Conservation (phyloP, 53 echinoderm and acorn worm species). For the Echinarachnius parma region DNA sequence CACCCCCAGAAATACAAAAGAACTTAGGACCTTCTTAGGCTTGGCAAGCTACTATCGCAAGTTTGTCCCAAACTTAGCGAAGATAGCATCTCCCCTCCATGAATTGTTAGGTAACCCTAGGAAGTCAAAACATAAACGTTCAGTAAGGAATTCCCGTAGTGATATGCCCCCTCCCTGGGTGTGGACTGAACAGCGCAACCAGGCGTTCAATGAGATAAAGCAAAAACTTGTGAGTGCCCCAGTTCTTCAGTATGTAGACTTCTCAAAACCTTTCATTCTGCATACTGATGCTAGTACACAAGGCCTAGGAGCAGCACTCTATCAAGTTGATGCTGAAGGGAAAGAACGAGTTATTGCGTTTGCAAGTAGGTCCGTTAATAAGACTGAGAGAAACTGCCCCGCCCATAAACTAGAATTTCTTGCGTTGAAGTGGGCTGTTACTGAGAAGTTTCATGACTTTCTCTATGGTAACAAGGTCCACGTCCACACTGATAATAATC, state of each 20-base stretch:
- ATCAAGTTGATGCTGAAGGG: constrained; percentile 27
- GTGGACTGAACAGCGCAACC: constrained; percentile 3
- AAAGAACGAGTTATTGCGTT: constrained; percentile 31
- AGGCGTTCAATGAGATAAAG: constrained; percentile 5
- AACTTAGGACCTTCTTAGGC: constrained; percentile 52
- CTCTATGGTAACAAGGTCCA: constrained; percentile 43
- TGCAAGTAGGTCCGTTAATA: constrained; percentile 10
- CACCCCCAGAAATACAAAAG: constrained; percentile 26
- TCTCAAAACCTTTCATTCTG: constrained; percentile 25
- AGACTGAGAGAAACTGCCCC: constrained; percentile 30
- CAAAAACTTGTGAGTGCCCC: constrained; percentile 9
- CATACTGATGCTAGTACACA: constrained; percentile 41
- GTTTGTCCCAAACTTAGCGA: constrained; percentile 46
- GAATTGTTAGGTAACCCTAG: constrained; percentile 38
- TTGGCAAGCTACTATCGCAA: constrained; percentile 55
- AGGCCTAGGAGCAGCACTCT: constrained; percentile 33
- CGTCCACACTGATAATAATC: constrained; percentile 54
- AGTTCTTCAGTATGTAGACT: constrained; percentile 27
- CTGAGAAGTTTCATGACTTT: constrained; percentile 50
- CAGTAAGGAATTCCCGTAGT: background rate
- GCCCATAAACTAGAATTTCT: constrained; percentile 53
- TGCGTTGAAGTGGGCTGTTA: constrained; percentile 60
- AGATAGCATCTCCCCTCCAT: constrained; percentile 53
- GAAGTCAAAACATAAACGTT: background rate
- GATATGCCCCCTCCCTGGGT: constrained; percentile 4